Base-by-base conservation (phyloP, 1,140 invertebrate species). In the Drosophila baimaii region DNA sequence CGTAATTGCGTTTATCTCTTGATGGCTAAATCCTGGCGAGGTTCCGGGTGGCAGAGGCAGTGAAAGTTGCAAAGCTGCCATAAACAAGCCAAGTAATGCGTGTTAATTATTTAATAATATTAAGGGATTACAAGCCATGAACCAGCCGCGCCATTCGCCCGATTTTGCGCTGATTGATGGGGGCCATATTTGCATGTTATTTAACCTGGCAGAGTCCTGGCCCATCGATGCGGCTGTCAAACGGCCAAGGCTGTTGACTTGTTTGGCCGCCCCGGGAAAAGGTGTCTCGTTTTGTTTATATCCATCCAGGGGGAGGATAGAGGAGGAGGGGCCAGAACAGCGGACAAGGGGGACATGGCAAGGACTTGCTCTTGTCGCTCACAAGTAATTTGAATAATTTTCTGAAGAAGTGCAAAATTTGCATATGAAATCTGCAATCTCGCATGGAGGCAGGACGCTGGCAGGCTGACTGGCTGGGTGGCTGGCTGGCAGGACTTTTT, bases 41-140 rank as follows among this genome's bases (percentile, higher is more conserved):
- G 31, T 49, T 68, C 44, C 49, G 52, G 56, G 70, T 25, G 35
- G 37, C 72, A 41, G 43, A 25, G 12, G 12, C 17, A 19, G 39
- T 7, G 52, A 33, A 23, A 65, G 66, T 47, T 41, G 65, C 64
- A 47, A 75, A 84, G 66, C 69, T 58, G 72, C 56, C 80, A 79
- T 82, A 82, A 79, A 82, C 80, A 66, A 64, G 79, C 79, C 70
- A 55, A 77, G 70, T 72, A 85, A 85, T 75, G 79, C 83, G 75
- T 88, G 80, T 83, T 88, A 88, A 88, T 88, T 88, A 81, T 81
- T 74, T 84, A 81, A 89, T 88, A 88, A 89, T 88, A 88, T 88
- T 75, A 78, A 81, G 73, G 84, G 80, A 88, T 88, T 88, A 88
- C 68, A 66, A 66, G 72, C 70, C 69, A 82, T 59, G 55, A 82